phyloP scores from a whole-genome alignment of 2,113 vertebrate genomes.

The Gnathonemus echidnorhynchus region DNA sequence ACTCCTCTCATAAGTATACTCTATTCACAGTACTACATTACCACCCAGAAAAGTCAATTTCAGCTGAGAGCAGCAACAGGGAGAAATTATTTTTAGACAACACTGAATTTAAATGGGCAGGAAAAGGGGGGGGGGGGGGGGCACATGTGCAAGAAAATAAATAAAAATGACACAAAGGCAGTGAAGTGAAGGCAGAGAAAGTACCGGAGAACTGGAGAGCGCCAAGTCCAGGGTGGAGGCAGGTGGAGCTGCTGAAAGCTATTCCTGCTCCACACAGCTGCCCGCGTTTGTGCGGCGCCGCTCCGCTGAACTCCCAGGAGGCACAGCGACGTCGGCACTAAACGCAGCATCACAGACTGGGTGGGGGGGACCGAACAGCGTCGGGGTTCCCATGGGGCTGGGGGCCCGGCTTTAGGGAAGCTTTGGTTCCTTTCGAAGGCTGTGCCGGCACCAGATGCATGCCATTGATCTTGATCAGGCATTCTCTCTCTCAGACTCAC shows the following conservation, averaged over 20 bases:
- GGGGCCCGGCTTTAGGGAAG: background rate
- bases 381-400: background rate
- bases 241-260: slow-evolving; percentile 45
- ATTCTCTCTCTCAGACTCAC: background rate
- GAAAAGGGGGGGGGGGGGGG: slow-evolving; percentile 38
- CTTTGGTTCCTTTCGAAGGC: background rate
- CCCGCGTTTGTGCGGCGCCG: background rate
- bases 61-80: slow-evolving; percentile 19
- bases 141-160: slow-evolving; percentile 43
- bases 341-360: background rate
- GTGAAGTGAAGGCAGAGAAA: slow-evolving; percentile 40
- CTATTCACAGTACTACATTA: background rate
- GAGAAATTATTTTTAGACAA: slow-evolving; percentile 55
- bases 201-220: slow-evolving; percentile 13
- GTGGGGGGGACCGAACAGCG: background rate
- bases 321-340: background rate
- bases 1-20: background rate
- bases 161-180: slow-evolving; percentile 44
- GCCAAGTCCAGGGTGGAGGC: slow-evolving; percentile 40
- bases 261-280: slow-evolving; percentile 29
- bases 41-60: background rate
- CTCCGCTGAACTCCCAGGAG: background rate
- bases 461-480: background rate
- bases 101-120: slow-evolving; percentile 51
- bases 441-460: background rate